Evolutionary conservation across 2,113 vertebrate genomes (phyloP).

Genomic region (Sterna hirundo): DNA sequence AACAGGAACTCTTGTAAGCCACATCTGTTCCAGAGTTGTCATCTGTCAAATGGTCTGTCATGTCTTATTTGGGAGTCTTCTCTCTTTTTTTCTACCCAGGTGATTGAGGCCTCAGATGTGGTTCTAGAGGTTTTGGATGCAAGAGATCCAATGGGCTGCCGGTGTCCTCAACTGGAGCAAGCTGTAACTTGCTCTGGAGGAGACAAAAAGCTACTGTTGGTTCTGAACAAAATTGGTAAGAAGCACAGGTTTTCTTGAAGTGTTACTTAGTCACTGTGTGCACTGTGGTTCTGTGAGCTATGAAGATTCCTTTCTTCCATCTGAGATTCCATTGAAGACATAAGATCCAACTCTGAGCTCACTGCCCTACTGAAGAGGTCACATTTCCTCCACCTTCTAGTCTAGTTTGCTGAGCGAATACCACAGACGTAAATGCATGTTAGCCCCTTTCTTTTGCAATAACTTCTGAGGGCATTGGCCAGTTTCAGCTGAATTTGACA

Average conservation of each 20-base stretch:
- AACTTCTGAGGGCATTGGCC: neutral
- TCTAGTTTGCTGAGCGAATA: neutral
- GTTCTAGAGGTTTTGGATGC: slow-evolving; percentile 94
- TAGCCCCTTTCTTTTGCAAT: neutral
- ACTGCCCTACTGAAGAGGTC: neutral
- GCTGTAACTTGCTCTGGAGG: slow-evolving; percentile 74
- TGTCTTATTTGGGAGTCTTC: neutral
- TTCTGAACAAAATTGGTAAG: slow-evolving; percentile 95
- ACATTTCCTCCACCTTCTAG: neutral
- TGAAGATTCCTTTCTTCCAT: slow-evolving; percentile 36
- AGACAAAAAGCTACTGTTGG: slow-evolving; percentile 85
- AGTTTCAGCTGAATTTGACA: neutral
- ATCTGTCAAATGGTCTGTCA: neutral
- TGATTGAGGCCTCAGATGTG: slow-evolving; percentile 88
- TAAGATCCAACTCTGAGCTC: slow-evolving; percentile 85
- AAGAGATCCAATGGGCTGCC: slow-evolving; percentile 90
- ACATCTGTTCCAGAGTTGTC: neutral
- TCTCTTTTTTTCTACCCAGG: slow-evolving; percentile 69
- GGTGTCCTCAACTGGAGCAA: slow-evolving; percentile 91
- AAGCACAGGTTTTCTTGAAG: neutral
- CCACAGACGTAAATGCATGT: neutral
- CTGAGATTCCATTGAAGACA: slow-evolving; percentile 70
- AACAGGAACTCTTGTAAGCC: neutral
- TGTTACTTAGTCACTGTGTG: neutral
- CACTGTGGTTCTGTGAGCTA: slow-evolving; percentile 34